Conservation (phyloP, 2,113 vertebrate species). For the Psephotus haematonotus region DNA sequence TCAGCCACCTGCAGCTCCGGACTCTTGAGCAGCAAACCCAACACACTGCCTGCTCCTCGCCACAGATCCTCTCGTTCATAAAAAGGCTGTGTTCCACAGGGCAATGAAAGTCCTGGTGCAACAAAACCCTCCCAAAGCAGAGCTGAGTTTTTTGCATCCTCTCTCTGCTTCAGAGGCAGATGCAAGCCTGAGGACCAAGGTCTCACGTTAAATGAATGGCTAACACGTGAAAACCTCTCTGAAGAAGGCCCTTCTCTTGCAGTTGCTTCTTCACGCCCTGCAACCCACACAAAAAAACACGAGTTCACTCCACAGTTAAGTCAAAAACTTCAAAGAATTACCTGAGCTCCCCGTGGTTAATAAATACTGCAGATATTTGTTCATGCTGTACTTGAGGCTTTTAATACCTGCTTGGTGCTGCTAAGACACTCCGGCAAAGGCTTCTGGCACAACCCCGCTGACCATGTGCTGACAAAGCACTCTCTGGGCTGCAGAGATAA, state of each 20-base stretch:
- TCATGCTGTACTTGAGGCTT: constrained; percentile 40
- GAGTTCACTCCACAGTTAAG: neutral
- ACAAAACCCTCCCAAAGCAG: neutral
- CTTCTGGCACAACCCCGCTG: neutral
- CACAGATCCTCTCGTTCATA: neutral
- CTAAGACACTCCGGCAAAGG: neutral
- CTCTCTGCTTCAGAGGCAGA: neutral
- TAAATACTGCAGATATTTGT: constrained; percentile 63
- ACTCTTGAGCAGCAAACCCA: neutral
- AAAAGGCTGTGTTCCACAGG: neutral
- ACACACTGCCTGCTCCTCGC: neutral
- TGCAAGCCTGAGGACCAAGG: neutral
- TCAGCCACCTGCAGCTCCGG: neutral
- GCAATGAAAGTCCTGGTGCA: neutral
- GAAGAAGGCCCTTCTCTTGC: neutral
- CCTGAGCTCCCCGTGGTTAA: constrained; percentile 38
- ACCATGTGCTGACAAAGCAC: constrained; percentile 23
- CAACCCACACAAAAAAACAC: neutral
- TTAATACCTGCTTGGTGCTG: neutral
- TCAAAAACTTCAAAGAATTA: constrained; percentile 23
- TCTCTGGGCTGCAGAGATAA: neutral
- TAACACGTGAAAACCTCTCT: neutral
- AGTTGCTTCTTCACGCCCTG: neutral
- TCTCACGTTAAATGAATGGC: neutral
- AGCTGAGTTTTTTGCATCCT: neutral